Percentiles rank a stretch among this genome's conserved stretches.
Conservation (phyloP, 1,140 invertebrate species). For the Ooceraea biroi region DNA sequence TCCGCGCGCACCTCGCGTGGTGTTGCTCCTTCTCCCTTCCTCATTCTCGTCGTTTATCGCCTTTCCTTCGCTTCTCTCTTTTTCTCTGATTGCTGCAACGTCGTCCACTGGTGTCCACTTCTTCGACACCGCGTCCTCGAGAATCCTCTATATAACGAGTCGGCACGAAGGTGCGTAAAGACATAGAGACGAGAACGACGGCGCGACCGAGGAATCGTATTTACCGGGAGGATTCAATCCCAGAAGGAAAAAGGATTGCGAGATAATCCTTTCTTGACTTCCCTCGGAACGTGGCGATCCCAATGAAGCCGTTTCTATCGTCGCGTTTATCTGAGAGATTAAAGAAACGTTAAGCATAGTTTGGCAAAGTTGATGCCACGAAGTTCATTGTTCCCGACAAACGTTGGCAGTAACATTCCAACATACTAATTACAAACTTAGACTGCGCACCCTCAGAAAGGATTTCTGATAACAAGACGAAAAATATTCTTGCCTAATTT, state of each 20-base stretch:
- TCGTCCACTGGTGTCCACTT: background rate
- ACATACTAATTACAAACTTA: constrained; percentile 32
- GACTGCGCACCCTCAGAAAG: no score
- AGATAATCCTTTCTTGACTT: constrained; percentile 12
- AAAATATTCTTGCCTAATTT: no score
- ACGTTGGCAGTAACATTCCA: constrained; percentile 14
- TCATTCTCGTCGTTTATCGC: constrained; percentile 56
- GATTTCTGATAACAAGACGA: no score
- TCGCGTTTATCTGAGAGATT: constrained; percentile 18
- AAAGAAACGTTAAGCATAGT: background rate
- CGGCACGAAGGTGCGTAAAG: background rate
- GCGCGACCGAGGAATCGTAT: no score
- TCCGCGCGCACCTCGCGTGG: constrained; percentile 44
- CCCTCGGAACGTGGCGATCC: background rate
- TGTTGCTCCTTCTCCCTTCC: constrained; percentile 55
- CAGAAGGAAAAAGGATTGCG: background rate
- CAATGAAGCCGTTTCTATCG: constrained; percentile 14
- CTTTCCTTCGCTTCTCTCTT: constrained; percentile 8
- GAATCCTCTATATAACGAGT: constrained; percentile 1
- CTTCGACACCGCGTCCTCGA: constrained; percentile 23
- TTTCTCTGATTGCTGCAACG: constrained; percentile 1
- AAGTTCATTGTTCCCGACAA: background rate
- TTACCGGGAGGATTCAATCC: background rate
- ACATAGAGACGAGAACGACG: background rate
- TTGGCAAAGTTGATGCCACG: background rate